These are phyloP conservation scores for Oppia nitens DNA, from an alignment of 1,140 invertebrate genomes.

Conservation along the genomic window DNA sequence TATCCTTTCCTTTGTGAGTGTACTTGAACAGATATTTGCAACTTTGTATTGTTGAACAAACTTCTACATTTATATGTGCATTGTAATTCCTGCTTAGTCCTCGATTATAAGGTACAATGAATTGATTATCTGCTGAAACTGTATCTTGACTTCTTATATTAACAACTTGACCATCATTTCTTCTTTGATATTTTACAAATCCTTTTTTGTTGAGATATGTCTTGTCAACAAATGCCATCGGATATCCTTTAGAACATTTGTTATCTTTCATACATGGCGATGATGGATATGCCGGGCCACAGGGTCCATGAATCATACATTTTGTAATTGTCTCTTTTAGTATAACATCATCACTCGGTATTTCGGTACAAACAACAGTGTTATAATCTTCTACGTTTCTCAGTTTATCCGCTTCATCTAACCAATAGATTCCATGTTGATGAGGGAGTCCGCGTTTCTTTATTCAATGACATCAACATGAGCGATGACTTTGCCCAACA, in stretches of 20 bases:
- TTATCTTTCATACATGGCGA: conserved; percentile 22
- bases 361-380: conserved; percentile 15
- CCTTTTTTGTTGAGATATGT: conserved; percentile 7
- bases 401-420: conserved; percentile 6
- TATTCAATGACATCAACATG: conserved; percentile 27
- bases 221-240: neutral
- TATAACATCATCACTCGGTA: conserved; percentile 25
- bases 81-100: conserved; percentile 22
- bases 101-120: conserved; percentile 26
- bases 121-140: conserved; percentile 22
- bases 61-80: conserved; percentile 26
- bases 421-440: conserved; percentile 26
- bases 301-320: conserved; percentile 29
- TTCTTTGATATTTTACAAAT: conserved; percentile 15
- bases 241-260: conserved; percentile 19
- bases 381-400: conserved; percentile 12
- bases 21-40: conserved; percentile 28
- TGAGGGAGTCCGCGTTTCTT: conserved; percentile 31
- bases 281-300: conserved; percentile 19
- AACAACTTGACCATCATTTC: conserved; percentile 16
- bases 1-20: conserved; percentile 26
- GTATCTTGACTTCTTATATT: conserved; percentile 10
- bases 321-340: conserved; percentile 25
- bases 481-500: conserved; percentile 11
- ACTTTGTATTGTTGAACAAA: conserved; percentile 22